Evolutionary conservation across 2,113 vertebrate genomes (phyloP), one percentile per base, ranked within the genome.

Genomic region (Pedetes capensis): DNA sequence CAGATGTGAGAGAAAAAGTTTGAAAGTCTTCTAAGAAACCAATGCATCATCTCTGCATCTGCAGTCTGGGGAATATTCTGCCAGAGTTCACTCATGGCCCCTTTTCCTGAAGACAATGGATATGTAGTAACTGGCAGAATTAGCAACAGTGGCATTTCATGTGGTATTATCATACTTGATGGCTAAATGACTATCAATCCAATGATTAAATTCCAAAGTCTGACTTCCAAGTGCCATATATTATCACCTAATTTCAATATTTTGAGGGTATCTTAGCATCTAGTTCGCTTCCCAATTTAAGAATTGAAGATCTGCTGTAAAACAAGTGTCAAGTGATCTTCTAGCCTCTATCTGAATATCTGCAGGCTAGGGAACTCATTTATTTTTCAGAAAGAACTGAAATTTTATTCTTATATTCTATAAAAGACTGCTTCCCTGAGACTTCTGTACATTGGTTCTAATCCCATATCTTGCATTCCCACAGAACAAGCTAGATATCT

Each of bases 351-450:
- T 10, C 63, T 82, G 34, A 80, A 87, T 27, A 72, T 8, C 42
- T 39, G 2, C 13, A 63, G 42, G 23, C 25, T 75, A n/a, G 32
- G 37, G 55, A 92, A 66, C 16, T 55, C 11, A 42, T n/a, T 87
- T 25, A 32, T 64, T 90, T 75, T 96, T 95, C 10, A 61, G 44
- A 84, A 95, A 93, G 44, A 51, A 72, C 79, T 89, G 14, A 90
- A 68, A 68, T n/a, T 55, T 72, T 92, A 92, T 55, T 86, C 79
- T 86, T 72, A 71, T 7, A 23, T 78, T 57, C 93, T 64, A 79
- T 57, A 80, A 86, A 75, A 95, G 11, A 53, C n/a, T 95, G 32
- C 49, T 25, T 87, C 44, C 32, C 39, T 37, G 10, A 94, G 55
- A 44, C 18, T 34, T 49, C 17, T 64, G 32, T 82, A 87, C 79